A percentile compares a stretch with the other conserved stretches of the same genome.
Evolutionary conservation across 2,797 vertebrate genomes (phyloP).

Genomic region (Sciurus carolinensis): DNA sequence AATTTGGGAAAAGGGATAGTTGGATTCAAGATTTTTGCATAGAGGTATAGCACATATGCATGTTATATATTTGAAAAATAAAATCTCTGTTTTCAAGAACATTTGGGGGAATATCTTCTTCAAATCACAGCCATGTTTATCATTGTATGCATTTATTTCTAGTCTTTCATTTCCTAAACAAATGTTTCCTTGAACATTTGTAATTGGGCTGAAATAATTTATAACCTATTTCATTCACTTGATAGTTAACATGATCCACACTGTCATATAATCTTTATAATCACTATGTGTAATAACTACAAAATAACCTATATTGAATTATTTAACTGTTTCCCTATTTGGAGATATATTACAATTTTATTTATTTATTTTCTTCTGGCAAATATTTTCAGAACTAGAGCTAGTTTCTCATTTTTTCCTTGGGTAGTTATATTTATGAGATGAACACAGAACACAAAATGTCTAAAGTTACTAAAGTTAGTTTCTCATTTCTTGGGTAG

Average conservation of each 20-base stretch:
- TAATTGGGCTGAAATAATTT: neutral
- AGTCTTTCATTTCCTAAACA: neutral
- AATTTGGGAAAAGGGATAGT: neutral
- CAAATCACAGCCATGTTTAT: neutral
- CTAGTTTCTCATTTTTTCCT: neutral
- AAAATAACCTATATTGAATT: neutral
- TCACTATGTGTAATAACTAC: neutral
- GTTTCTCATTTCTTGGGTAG: neutral
- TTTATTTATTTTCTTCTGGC: constrained; percentile 1
- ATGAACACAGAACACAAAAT: neutral
- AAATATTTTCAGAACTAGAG: neutral
- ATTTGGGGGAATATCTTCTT: neutral
- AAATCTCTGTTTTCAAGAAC: neutral
- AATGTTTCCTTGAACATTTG: neutral
- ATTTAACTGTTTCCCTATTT: neutral
- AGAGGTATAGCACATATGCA: neutral
- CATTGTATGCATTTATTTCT: neutral
- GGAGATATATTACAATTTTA: neutral
- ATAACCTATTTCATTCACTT: neutral
- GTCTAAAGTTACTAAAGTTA: neutral
- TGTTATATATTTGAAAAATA: neutral
- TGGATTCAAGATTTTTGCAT: neutral
- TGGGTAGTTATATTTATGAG: neutral
- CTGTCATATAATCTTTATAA: neutral
- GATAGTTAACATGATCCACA: neutral